phyloP scores from a whole-genome alignment of 2,797 vertebrate genomes.

The Spheniscus humboldti region DNA sequence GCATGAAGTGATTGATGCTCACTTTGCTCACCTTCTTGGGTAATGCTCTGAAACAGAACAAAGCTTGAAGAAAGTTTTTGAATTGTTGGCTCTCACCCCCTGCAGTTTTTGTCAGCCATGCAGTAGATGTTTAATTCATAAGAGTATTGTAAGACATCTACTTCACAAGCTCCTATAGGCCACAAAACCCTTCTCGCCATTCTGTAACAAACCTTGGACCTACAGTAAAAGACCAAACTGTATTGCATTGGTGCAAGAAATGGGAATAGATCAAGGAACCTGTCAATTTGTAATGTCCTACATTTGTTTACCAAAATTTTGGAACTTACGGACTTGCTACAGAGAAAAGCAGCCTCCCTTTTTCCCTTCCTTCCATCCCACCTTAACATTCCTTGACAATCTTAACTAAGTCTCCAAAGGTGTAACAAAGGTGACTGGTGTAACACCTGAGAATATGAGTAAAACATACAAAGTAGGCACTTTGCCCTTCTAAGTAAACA shows the following conservation, averaged over 20 bases:
- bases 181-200: background rate
- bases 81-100: background rate
- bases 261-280: background rate
- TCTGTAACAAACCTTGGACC: background rate
- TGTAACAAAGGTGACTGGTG: background rate
- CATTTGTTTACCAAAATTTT: background rate
- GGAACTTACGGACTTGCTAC: background rate
- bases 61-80: background rate
- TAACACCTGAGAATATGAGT: background rate
- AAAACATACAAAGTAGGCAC: background rate
- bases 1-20: background rate
- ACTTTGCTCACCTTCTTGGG: background rate
- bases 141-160: background rate
- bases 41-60: background rate
- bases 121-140: background rate
- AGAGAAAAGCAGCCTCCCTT: background rate
- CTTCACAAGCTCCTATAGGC: background rate
- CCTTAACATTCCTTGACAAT: background rate
- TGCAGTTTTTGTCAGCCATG: background rate
- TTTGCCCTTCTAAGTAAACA: background rate
- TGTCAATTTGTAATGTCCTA: background rate
- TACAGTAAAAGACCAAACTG: background rate
- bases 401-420: background rate
- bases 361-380: background rate
- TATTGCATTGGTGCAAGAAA: background rate